phyloP scores from a whole-genome alignment of 2,797 vertebrate genomes.

The Psittacula derbiana region DNA sequence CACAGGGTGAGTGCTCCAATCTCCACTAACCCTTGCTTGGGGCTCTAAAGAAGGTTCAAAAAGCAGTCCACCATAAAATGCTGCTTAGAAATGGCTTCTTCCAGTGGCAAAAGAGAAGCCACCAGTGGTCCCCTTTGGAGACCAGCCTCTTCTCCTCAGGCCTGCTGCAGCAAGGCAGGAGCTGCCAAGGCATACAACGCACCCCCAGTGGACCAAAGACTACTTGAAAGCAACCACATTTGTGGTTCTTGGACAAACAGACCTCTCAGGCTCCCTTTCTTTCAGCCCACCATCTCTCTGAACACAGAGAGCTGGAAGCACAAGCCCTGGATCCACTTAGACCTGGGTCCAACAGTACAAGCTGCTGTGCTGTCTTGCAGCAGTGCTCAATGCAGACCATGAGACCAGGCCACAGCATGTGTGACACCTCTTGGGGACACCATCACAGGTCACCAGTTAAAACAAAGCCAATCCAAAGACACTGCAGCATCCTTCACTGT shows the following conservation, averaged over 20 bases:
- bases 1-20: neutral
- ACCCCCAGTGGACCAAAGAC: neutral
- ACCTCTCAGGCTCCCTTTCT: neutral
- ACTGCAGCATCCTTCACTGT: too few species aligned
- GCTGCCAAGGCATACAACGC: neutral
- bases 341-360: accelerated
- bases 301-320: neutral
- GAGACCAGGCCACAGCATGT: accelerated
- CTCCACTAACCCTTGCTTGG: neutral
- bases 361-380: neutral
- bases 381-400: neutral
- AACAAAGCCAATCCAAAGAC: too few species aligned
- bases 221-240: accelerated
- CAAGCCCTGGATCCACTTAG: too few species aligned
- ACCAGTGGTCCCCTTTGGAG: neutral
- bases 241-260: neutral
- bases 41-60: neutral
- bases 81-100: neutral
- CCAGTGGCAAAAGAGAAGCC: neutral
- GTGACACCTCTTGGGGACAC: neutral
- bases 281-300: neutral
- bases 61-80: neutral
- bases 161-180: neutral
- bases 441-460: neutral
- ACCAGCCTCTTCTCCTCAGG: neutral